Evolutionary conservation across 2,113 vertebrate species (phyloP).

Genomic region (Halcyon malimbica): DNA sequence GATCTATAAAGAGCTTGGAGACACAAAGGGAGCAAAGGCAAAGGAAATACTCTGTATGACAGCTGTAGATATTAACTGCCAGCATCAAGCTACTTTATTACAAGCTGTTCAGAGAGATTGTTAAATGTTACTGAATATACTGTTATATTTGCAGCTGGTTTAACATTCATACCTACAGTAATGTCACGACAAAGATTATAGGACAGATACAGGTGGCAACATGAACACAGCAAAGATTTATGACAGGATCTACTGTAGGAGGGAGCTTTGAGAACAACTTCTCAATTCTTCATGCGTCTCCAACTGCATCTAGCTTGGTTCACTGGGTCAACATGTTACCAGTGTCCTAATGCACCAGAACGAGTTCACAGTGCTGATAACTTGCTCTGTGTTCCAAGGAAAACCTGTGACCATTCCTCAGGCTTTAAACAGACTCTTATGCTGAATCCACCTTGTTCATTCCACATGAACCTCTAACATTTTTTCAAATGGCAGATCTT

Average conservation of each 20-base stretch:
- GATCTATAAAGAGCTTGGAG: background rate
- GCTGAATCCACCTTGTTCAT: background rate
- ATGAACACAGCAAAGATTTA: background rate
- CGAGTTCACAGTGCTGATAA: background rate
- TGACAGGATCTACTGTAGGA: background rate
- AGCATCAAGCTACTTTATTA: background rate
- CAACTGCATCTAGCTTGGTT: accelerated
- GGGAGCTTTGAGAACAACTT: background rate
- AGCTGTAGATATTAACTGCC: background rate
- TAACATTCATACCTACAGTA: background rate
- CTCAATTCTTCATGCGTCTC: background rate
- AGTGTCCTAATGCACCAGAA: background rate
- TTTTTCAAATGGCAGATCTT: background rate
- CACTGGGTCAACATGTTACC: background rate
- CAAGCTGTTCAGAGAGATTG: background rate
- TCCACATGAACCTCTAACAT: background rate
- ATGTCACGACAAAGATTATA: background rate
- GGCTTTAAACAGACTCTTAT: background rate
- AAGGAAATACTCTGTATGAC: background rate
- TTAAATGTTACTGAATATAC: background rate
- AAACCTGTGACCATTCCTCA: background rate
- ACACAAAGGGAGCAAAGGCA: background rate
- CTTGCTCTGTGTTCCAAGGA: background rate
- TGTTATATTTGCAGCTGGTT: background rate
- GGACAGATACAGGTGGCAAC: background rate